Evolutionary conservation across 1,140 invertebrate genomes (phyloP).

Genomic region (Cyphomyrmex costatus): DNA sequence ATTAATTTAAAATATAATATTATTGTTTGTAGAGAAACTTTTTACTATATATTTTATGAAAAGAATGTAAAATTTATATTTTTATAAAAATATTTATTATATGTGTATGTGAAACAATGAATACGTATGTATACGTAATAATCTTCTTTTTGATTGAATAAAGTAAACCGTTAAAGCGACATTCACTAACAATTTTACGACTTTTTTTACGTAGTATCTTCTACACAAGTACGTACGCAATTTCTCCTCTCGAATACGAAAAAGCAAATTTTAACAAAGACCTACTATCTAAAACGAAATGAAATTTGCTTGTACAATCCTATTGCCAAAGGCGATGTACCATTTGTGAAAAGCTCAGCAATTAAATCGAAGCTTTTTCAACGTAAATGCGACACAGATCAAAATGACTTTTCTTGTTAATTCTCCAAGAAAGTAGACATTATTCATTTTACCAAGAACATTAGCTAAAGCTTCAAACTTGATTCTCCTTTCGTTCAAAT

Average conservation of each 20-base stretch:
- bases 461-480: not conserved
- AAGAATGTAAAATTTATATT: conserved; percentile 3
- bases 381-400: not conserved
- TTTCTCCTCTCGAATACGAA: not conserved
- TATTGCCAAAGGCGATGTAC: not conserved
- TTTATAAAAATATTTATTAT: not conserved
- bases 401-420: conserved; percentile 24
- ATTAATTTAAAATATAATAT: conserved; percentile 8
- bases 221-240: not conserved
- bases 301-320: conserved; percentile 16
- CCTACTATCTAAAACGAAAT: conserved; percentile 11
- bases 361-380: conserved; percentile 13
- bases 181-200: not conserved
- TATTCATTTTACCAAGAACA: not conserved
- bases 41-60: not conserved
- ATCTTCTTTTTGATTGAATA: not conserved
- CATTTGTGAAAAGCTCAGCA: not conserved
- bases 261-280: conserved; percentile 22
- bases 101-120: not conserved
- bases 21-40: not conserved
- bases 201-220: not conserved
- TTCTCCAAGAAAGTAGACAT: not conserved
- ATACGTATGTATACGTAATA: not conserved
- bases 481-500: not conserved
- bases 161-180: not conserved